Percentiles rank a stretch among this genome's conserved stretches.
Evolutionary conservation across 2,888 invertebrate species (phyloP).

Genomic region (Diachrysia chrysitis): DNA sequence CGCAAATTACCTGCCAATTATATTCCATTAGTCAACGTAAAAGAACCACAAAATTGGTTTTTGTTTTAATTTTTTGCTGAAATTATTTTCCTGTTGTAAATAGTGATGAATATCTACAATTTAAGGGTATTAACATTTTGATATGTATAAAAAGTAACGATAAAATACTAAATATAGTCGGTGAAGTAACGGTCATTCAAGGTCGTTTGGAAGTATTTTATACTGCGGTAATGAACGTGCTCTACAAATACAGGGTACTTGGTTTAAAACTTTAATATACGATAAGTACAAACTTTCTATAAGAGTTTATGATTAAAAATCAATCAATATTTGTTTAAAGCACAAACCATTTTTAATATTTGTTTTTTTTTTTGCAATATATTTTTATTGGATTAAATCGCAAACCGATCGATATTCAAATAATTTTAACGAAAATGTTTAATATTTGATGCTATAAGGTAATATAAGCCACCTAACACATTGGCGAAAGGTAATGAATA

Average conservation of each 20-base stretch:
- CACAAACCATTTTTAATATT: no score
- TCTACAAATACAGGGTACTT: slow-evolving; percentile 5
- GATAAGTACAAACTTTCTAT: no score
- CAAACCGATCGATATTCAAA: neutral
- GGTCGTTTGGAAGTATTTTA: neutral
- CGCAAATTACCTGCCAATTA: slow-evolving; percentile 85
- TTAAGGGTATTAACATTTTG: slow-evolving; percentile 38
- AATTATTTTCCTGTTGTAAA: slow-evolving; percentile 44
- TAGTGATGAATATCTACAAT: slow-evolving; percentile 56
- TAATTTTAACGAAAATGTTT: neutral
- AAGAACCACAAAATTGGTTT: slow-evolving; percentile 67
- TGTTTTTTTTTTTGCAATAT: neutral
- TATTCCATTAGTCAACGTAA: slow-evolving; percentile 78
- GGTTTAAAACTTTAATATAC: neutral
- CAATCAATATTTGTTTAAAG: no score
- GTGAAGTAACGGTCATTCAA: neutral
- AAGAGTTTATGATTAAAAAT: neutral
- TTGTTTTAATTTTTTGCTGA: slow-evolving; percentile 60
- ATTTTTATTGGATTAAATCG: neutral
- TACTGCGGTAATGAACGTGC: neutral
- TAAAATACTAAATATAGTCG: neutral
- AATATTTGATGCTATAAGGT: neutral
- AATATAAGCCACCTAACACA: neutral
- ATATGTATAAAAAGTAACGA: slow-evolving; percentile 15
- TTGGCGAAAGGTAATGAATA: neutral